Conservation (phyloP, 2,797 vertebrate genomes). For the Phataginus tricuspis region DNA sequence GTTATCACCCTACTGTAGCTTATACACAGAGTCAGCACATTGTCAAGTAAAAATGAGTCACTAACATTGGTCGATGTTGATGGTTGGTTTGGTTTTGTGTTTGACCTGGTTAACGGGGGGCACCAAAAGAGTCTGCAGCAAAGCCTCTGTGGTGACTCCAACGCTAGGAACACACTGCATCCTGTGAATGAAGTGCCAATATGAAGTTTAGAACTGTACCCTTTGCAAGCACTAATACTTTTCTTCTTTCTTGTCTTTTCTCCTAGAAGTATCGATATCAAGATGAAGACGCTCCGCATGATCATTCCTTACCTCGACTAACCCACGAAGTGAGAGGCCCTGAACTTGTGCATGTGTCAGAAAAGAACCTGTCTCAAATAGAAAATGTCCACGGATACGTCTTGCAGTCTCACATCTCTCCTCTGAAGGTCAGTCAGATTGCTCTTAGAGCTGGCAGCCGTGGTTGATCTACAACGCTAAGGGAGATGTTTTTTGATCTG, state of each 20-base stretch:
- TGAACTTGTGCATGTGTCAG: conserved; percentile 96
- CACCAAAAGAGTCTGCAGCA: not conserved
- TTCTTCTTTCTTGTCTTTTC: conserved; percentile 45
- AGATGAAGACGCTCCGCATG: conserved; percentile 94
- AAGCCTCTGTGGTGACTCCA: not conserved
- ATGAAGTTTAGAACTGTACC: not conserved
- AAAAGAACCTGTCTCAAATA: conserved; percentile 98
- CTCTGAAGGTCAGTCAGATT: conserved; percentile 92
- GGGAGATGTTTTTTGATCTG: not conserved
- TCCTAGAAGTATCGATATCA: conserved; percentile 95
- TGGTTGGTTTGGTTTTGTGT: not conserved
- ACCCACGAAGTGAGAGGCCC: conserved; percentile 94
- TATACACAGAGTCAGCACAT: not conserved
- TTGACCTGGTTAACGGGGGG: not conserved
- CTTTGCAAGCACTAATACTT: conserved; percentile 32
- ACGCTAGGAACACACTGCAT: not conserved
- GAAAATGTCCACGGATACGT: conserved; percentile 98
- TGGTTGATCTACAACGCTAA: not conserved
- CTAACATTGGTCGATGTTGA: not conserved
- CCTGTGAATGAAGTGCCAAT: not conserved
- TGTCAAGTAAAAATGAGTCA: not conserved
- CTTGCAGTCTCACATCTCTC: conserved; percentile 97
- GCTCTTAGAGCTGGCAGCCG: not conserved
- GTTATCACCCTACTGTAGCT: not conserved
- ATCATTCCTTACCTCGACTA: conserved; percentile 94